These are phyloP conservation scores for Meiosimyza decipiens DNA, from an alignment of 2,888 invertebrate species.

Conservation along the genomic window DNA sequence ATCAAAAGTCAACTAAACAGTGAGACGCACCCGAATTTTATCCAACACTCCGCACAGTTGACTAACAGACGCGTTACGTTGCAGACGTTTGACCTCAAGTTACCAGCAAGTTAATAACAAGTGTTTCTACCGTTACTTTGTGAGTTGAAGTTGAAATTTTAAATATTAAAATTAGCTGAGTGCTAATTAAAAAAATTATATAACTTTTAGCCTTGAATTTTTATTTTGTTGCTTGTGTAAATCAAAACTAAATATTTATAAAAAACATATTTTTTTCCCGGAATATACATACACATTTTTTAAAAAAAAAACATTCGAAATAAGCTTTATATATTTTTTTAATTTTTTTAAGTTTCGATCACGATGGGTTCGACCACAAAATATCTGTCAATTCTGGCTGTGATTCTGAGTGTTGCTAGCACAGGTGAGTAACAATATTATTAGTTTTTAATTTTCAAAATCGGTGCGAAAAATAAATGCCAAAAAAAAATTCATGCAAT, in stretches of 20 bases:
- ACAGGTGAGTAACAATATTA: slow-evolving; percentile 54
- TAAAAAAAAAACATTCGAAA: slow-evolving; percentile 6
- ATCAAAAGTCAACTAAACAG: background rate
- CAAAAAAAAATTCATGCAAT: background rate
- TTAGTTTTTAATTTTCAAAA: slow-evolving; percentile 9
- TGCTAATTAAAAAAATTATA: too few relatives aligned
- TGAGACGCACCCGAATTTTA: background rate
- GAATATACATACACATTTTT: slow-evolving; percentile 4
- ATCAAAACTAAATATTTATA: background rate
- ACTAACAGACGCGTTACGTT: background rate
- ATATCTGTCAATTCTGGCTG: slow-evolving; percentile 53
- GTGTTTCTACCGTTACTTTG: too few relatives aligned
- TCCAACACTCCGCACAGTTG: slow-evolving; percentile 13
- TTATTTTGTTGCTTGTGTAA: too few relatives aligned
- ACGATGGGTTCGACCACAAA: slow-evolving; percentile 58
- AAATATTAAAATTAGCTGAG: too few relatives aligned
- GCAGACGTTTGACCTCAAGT: background rate
- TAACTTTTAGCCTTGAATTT: too few relatives aligned
- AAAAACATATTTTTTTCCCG: slow-evolving; percentile 15
- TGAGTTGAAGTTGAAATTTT: too few relatives aligned
- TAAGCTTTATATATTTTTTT: background rate
- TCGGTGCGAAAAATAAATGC: background rate
- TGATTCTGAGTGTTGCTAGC: slow-evolving; percentile 55
- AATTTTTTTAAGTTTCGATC: slow-evolving; percentile 1
- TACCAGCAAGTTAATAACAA: too few relatives aligned